Conservation (phyloP, 2,797 vertebrate genomes). For the Myotis pilosus region DNA sequence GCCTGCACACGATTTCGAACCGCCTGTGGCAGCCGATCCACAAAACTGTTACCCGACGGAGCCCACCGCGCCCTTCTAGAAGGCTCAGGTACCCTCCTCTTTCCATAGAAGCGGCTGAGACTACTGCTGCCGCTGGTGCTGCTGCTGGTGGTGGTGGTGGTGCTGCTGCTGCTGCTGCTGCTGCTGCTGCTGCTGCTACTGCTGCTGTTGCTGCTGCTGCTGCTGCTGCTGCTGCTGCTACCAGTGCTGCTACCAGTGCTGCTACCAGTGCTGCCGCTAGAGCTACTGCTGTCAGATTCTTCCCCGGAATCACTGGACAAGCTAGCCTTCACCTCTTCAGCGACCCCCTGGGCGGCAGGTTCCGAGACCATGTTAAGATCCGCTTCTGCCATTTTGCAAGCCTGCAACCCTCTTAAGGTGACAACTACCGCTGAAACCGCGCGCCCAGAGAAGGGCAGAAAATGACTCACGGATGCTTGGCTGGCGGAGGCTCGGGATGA, state of each 20-base stretch:
- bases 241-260: conserved; percentile 26
- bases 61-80: neutral
- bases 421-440: conserved; percentile 18
- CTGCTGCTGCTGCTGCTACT: conserved; percentile 4
- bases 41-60: neutral
- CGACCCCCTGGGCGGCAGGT: conserved; percentile 24
- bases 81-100: conserved; percentile 48
- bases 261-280: conserved; percentile 1
- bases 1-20: conserved; percentile 70
- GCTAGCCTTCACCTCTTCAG: conserved; percentile 53
- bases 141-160: neutral
- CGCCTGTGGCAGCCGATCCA: conserved; percentile 45
- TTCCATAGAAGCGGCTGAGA: neutral
- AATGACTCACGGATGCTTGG: conserved; percentile 68
- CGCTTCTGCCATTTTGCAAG: conserved; percentile 66
- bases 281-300: conserved; percentile 54
- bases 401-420: conserved; percentile 47
- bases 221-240: neutral
- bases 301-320: conserved; percentile 55
- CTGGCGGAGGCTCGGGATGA: neutral
- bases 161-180: neutral
- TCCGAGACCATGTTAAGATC: conserved; percentile 49
- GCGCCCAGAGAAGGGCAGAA: conserved; percentile 41
- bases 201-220: neutral
- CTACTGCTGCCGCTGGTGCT: neutral